These are phyloP conservation scores for Cyprinodon tularosa DNA, from an alignment of 2,113 vertebrate species.

Conservation along the genomic window DNA sequence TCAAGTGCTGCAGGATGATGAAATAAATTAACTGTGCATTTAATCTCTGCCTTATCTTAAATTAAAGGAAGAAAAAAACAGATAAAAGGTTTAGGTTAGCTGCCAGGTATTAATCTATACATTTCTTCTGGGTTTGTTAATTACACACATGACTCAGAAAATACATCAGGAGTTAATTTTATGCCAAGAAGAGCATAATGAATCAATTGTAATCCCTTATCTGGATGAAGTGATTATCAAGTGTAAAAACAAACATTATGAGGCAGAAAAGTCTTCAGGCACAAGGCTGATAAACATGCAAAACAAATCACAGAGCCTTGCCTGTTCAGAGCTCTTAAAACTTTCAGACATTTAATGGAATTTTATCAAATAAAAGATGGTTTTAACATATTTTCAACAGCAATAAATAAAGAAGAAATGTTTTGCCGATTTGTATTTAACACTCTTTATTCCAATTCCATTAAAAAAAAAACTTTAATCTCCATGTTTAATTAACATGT, in stretches of 20 bases:
- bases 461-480: not conserved
- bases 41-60: conserved; percentile 64
- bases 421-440: not conserved
- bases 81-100: conserved; percentile 37
- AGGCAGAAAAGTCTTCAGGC: not conserved
- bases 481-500: too few species aligned
- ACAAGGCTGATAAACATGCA: not conserved
- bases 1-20: conserved; percentile 50
- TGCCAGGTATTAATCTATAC: conserved; percentile 20
- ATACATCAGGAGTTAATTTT: not conserved
- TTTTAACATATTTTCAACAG: too few species aligned
- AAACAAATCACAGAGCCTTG: not conserved
- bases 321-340: not conserved
- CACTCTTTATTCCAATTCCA: not conserved
- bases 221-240: not conserved
- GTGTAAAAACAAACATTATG: not conserved
- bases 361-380: not conserved
- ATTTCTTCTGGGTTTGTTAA: conserved; percentile 23
- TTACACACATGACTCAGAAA: conserved; percentile 5
- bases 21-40: conserved; percentile 56
- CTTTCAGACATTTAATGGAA: not conserved
- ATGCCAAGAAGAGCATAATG: not conserved
- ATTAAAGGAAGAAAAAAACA: conserved; percentile 39
- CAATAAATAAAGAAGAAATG: not conserved
- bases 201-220: not conserved